These are phyloP conservation scores for Muntiacus reevesi DNA, from an alignment of 2,113 vertebrate genomes.

Conservation along the genomic window DNA sequence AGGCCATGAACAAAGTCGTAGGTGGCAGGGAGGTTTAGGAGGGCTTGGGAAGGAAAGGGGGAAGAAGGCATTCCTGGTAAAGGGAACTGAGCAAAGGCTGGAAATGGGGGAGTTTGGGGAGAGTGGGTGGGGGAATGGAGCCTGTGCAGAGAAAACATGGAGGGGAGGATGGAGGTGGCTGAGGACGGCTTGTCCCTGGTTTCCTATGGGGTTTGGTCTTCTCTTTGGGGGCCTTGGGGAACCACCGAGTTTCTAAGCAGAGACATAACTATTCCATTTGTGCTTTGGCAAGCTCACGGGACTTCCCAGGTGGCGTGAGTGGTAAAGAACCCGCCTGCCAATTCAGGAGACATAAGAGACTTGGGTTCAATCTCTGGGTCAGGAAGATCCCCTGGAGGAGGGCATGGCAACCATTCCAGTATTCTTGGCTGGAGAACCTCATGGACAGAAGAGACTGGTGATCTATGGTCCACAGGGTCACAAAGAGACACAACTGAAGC, in stretches of 20 bases:
- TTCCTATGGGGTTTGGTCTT: background rate
- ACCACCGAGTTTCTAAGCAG: background rate
- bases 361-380: background rate
- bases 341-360: background rate
- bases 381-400: background rate
- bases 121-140: rapidly evolving
- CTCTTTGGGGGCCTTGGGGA: background rate
- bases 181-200: rapidly evolving
- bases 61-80: rapidly evolving
- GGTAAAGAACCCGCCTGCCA: background rate
- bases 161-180: no score
- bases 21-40: background rate
- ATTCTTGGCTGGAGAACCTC: background rate
- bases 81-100: background rate
- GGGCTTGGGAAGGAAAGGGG: background rate
- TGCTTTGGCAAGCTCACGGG: background rate
- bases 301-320: background rate
- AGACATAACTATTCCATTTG: rapidly evolving
- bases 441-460: background rate
- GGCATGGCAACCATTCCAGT: background rate
- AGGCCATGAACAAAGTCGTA: rapidly evolving
- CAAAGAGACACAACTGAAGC: background rate
- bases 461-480: background rate
- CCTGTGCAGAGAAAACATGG: rapidly evolving
- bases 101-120: background rate